Conservation (phyloP, 2,888 invertebrate genomes). For the Eupeodes latifasciatus region DNA sequence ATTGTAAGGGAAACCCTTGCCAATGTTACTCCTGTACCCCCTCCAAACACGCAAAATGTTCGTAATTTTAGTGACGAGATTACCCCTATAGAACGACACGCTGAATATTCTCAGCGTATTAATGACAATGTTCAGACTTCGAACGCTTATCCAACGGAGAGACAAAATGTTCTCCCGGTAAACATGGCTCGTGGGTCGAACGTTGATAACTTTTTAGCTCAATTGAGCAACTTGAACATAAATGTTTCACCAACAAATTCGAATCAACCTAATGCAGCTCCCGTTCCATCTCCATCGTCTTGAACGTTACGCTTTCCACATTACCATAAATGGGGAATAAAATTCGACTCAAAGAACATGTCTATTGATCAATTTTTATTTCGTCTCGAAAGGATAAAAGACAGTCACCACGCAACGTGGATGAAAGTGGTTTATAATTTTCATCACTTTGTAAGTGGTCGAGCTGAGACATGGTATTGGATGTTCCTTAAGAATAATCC, state of each 20-base stretch:
- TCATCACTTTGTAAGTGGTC: background rate
- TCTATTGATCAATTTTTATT: conserved; percentile 20
- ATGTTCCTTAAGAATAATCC: background rate
- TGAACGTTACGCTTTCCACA: background rate
- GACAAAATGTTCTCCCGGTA: background rate
- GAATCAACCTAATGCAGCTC: background rate
- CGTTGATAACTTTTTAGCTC: background rate
- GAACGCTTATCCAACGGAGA: background rate
- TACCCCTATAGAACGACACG: background rate
- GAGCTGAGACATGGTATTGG: background rate
- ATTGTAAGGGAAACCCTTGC: background rate
- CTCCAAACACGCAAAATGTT: background rate
- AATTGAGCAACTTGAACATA: background rate
- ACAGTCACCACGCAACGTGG: background rate
- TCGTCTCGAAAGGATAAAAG: background rate
- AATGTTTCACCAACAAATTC: background rate
- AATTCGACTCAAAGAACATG: background rate
- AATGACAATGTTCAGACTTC: background rate
- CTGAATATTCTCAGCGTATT: background rate
- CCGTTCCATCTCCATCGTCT: background rate
- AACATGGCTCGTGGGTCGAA: conserved; percentile 6
- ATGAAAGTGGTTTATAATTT: no score
- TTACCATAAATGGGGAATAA: conserved; percentile 33
- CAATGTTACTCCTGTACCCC: background rate
- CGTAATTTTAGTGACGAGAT: background rate